Evolutionary conservation across 2,888 invertebrate genomes (phyloP).

Genomic region (Platycnemis pennipes): DNA sequence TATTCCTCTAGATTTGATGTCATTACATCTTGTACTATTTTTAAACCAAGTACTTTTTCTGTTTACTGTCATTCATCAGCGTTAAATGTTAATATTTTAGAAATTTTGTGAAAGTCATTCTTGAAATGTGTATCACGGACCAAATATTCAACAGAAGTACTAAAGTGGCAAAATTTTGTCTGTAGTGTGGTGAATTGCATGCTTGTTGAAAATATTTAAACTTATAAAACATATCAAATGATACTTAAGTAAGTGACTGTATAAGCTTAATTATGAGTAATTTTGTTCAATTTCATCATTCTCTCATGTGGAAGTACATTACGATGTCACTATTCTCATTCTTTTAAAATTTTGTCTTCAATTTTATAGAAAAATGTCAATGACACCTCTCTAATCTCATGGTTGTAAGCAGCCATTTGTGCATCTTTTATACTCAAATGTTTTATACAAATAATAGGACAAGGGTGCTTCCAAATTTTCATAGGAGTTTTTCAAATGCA

Average conservation of each 20-base stretch:
- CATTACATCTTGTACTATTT: slow-evolving; percentile 18
- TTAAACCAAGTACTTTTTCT: neutral
- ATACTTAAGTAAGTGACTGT: slow-evolving; percentile 1
- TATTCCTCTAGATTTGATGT: neutral
- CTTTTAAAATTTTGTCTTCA: neutral
- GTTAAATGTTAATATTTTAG: slow-evolving; percentile 19
- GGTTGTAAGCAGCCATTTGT: slow-evolving; percentile 33
- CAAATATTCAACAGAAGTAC: slow-evolving; percentile 2
- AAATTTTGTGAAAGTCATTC: neutral
- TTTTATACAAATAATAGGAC: slow-evolving; percentile 61
- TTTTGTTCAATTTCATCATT: slow-evolving; percentile 29
- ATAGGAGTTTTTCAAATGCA: slow-evolving; percentile 50
- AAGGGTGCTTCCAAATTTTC: slow-evolving; percentile 68
- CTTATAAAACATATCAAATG: slow-evolving; percentile 54
- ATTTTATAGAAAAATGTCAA: slow-evolving; percentile 14
- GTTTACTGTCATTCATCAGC: slow-evolving; percentile 23
- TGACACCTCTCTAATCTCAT: slow-evolving; percentile 15
- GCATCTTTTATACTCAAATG: slow-evolving; percentile 57
- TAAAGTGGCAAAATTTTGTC: slow-evolving; percentile 29
- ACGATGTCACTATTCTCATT: slow-evolving; percentile 30
- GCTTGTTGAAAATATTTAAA: neutral
- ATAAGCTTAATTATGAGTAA: slow-evolving; percentile 1
- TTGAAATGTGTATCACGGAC: slow-evolving; percentile 33
- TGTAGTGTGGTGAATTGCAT: slow-evolving; percentile 22
- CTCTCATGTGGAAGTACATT: neutral